These are phyloP conservation scores for Sarcoramphus papa DNA, from an alignment of 2,797 vertebrate species.

Conservation along the genomic window DNA sequence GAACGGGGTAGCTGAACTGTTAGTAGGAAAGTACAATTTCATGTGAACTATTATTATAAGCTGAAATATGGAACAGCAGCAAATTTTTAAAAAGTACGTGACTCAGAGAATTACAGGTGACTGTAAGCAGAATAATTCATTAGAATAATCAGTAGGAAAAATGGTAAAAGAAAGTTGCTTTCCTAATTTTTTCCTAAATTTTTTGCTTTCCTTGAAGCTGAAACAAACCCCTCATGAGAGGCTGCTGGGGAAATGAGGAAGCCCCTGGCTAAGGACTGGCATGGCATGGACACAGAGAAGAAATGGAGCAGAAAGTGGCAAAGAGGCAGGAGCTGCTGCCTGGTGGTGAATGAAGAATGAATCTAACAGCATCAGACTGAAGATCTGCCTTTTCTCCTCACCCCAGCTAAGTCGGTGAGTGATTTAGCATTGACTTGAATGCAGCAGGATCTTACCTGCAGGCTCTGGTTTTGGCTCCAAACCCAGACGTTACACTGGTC, in stretches of 20 bases:
- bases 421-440: background rate
- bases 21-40: background rate
- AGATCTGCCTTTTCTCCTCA: background rate
- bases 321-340: background rate
- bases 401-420: background rate
- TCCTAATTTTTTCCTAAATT: background rate
- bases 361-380: background rate
- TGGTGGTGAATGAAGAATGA: background rate
- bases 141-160: background rate
- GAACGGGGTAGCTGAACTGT: background rate
- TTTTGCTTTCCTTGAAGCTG: background rate
- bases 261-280: background rate
- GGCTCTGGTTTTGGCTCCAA: background rate
- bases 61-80: background rate
- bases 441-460: background rate
- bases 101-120: background rate
- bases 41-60: background rate
- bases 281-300: background rate
- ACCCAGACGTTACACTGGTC: background rate
- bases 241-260: background rate
- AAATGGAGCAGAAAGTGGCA: background rate
- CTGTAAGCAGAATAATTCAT: background rate
- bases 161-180: background rate
- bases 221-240: background rate
- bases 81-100: background rate